A percentile compares a stretch with the other conserved stretches of the same genome.
Evolutionary conservation across 2,113 vertebrate species (phyloP).

Genomic region (Neotragus pygmaeus): DNA sequence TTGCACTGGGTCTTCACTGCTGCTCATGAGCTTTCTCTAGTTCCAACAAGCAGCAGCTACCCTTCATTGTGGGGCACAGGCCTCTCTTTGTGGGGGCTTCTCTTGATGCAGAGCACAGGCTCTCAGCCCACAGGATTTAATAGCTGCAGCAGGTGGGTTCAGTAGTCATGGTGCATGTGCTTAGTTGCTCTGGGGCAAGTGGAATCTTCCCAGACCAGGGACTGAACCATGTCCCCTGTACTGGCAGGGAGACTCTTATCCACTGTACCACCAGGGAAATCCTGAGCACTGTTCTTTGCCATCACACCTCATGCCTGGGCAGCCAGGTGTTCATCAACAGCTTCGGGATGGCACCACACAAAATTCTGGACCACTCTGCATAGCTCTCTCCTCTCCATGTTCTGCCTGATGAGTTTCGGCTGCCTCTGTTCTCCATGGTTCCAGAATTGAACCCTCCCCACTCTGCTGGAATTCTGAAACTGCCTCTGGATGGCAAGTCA

Average conservation of each 20-base stretch:
- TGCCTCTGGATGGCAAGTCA: background rate
- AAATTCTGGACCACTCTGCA: background rate
- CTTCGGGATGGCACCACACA: too few relatives aligned
- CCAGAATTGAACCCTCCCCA: background rate
- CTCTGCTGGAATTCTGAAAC: background rate
- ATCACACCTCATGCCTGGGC: accelerated
- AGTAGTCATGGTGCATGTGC: background rate
- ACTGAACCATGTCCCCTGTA: background rate
- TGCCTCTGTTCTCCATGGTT: background rate
- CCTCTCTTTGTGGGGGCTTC: background rate
- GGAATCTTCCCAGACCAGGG: background rate
- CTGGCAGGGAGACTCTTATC: background rate
- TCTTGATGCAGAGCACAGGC: background rate
- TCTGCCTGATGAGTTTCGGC: background rate
- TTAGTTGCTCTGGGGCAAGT: background rate
- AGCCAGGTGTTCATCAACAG: background rate
- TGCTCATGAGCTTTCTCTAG: background rate
- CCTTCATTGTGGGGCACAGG: background rate
- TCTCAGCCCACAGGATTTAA: background rate
- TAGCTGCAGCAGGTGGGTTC: background rate
- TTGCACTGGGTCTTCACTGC: background rate
- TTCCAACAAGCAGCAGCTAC: background rate
- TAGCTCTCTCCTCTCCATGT: background rate
- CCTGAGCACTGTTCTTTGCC: background rate
- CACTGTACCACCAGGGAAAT: background rate